Conservation (phyloP, 2,113 vertebrate species). For the Xiphophorus hellerii region DNA sequence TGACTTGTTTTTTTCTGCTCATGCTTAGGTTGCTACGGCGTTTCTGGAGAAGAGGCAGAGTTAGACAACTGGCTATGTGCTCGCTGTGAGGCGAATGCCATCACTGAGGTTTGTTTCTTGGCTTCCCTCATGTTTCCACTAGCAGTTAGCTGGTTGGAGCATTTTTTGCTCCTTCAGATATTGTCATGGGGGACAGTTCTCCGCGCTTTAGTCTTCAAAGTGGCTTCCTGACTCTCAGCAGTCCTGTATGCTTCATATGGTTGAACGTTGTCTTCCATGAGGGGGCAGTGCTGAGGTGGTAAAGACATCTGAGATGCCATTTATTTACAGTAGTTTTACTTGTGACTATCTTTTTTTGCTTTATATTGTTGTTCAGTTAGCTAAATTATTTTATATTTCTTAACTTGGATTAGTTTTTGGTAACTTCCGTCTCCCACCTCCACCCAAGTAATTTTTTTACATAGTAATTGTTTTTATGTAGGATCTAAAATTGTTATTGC, state of each 20-base stretch:
- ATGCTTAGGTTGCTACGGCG: slow-evolving; percentile 90
- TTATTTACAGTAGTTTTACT: background rate
- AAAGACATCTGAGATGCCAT: background rate
- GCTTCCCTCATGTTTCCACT: too few species aligned
- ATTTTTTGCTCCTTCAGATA: too few species aligned
- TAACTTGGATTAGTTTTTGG: too few species aligned
- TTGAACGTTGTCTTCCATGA: background rate
- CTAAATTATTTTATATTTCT: too few species aligned
- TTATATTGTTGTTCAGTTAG: too few species aligned
- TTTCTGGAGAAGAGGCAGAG: slow-evolving; percentile 82
- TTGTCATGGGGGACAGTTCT: too few species aligned
- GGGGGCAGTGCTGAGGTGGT: background rate
- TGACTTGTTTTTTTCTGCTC: slow-evolving; percentile 2
- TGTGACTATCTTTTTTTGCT: background rate
- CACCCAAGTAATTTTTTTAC: too few species aligned
- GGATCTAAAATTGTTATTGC: too few species aligned
- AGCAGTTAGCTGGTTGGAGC: too few species aligned
- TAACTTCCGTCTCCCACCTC: too few species aligned
- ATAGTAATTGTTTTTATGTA: too few species aligned
- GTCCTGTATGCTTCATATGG: background rate
- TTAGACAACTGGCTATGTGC: slow-evolving; percentile 90
- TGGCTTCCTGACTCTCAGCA: background rate
- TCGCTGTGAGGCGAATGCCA: slow-evolving; percentile 90
- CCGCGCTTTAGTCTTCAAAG: too few species aligned
- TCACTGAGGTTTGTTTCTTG: slow-evolving; percentile 85